Evolutionary conservation across 1,140 invertebrate genomes (phyloP).

Genomic region (Formica selysi): DNA sequence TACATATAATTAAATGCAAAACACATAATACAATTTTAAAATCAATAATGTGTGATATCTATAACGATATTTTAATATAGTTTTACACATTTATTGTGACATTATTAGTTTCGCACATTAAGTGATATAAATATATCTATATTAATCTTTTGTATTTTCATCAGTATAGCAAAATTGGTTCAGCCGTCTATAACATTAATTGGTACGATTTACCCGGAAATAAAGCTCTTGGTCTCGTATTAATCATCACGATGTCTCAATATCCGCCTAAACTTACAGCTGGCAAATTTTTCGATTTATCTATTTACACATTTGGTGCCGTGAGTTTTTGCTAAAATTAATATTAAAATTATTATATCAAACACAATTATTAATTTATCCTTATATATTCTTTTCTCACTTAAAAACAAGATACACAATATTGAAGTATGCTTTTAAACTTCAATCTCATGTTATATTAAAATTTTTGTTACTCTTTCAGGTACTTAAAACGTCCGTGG

Average conservation of each 20-base stretch:
- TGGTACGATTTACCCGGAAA: constrained; percentile 64
- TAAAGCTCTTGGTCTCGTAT: constrained; percentile 25
- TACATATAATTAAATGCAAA: not conserved
- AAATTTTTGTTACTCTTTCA: constrained; percentile 23
- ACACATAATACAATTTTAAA: not conserved
- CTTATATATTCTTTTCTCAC: not conserved
- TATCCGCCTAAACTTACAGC: constrained; percentile 68
- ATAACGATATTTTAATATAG: not conserved
- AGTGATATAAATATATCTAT: too few relatives aligned
- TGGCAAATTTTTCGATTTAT: constrained; percentile 65
- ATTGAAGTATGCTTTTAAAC: too few relatives aligned
- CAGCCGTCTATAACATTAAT: constrained; percentile 39
- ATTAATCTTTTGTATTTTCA: not conserved
- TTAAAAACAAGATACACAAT: not conserved
- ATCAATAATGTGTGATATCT: not conserved
- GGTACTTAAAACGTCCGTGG: constrained; percentile 60
- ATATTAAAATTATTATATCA: not conserved
- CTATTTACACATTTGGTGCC: constrained; percentile 52
- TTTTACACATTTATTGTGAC: not conserved
- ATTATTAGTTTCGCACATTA: not conserved
- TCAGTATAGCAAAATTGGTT: constrained; percentile 64
- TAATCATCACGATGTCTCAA: constrained; percentile 60
- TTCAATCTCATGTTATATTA: not conserved
- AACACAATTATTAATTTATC: not conserved
- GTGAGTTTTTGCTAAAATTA: constrained; percentile 50